Percentiles rank a stretch among this genome's conserved stretches.
phyloP scores from a whole-genome alignment of 2,888 invertebrate genomes.

The Mesorhabditis sp. region DNA sequence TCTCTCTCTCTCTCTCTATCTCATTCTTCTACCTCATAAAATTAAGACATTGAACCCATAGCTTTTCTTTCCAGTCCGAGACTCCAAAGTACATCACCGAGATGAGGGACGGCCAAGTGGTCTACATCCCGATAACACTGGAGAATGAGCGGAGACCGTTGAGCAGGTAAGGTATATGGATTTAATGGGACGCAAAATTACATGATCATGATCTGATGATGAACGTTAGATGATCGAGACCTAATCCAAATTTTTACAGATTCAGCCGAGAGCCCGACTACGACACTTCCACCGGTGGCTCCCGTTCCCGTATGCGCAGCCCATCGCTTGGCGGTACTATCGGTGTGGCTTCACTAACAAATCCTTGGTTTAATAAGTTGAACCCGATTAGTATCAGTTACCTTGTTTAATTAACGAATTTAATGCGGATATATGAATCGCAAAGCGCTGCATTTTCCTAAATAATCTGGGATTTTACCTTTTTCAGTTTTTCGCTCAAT shows the following conservation, averaged over 20 bases:
- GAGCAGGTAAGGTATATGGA: not conserved
- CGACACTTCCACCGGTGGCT: slow-evolving; percentile 26
- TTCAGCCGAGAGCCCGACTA: slow-evolving; percentile 9
- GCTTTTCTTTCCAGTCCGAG: too few species aligned
- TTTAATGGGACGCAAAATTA: slow-evolving; percentile 11
- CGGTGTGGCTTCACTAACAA: slow-evolving; percentile 6
- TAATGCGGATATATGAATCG: too few species aligned
- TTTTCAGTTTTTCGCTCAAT: too few species aligned
- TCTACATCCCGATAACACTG: slow-evolving; percentile 48
- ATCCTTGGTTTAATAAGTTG: not conserved
- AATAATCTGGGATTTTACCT: too few species aligned
- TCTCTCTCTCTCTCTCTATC: too few species aligned
- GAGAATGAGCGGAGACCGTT: slow-evolving; percentile 23
- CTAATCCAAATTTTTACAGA: not conserved
- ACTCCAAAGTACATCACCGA: slow-evolving; percentile 11
- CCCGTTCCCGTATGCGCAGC: slow-evolving; percentile 28
- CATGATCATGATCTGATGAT: not conserved
- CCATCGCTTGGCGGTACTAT: slow-evolving; percentile 31
- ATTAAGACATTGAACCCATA: slow-evolving; percentile 9
- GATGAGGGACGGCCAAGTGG: slow-evolving; percentile 42
- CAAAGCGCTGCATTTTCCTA: too few species aligned
- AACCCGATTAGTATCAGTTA: too few species aligned
- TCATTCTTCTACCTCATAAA: too few species aligned
- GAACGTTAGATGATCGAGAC: not conserved
- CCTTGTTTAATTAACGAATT: too few species aligned